Conservation (phyloP, 2,888 invertebrate species). For the Drosophila villosipedis region DNA sequence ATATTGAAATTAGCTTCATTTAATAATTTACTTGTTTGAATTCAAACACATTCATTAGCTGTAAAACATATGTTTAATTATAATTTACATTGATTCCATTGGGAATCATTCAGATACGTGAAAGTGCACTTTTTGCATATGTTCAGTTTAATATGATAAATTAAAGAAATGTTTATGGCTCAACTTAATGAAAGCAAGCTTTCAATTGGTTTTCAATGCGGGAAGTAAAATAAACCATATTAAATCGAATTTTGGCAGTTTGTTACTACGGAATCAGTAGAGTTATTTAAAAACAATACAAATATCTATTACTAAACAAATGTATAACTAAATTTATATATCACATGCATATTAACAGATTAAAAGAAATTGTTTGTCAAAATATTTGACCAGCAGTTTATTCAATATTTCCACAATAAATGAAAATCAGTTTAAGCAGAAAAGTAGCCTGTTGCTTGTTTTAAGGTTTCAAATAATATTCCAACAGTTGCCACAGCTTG, state of each 20-base stretch:
- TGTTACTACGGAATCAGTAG: not conserved
- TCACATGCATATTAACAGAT: not conserved
- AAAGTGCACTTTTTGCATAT: not conserved
- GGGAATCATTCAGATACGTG: not conserved
- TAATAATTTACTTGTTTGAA: not conserved
- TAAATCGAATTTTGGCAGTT: not conserved
- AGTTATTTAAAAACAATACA: not conserved
- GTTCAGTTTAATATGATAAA: not conserved
- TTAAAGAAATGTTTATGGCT: not conserved
- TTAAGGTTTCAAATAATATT: constrained; percentile 14
- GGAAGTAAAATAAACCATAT: not conserved
- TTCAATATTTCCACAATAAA: not conserved
- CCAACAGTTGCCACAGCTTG: constrained; percentile 33
- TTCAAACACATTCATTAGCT: not conserved
- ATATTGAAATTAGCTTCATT: not conserved
- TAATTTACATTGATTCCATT: too few species aligned
- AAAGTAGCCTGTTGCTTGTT: not conserved
- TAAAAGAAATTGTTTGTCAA: not conserved
- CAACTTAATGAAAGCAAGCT: not conserved
- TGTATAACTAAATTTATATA: not conserved
- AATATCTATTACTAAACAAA: not conserved
- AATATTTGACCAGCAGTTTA: not conserved
- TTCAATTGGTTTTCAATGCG: not conserved
- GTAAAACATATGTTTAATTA: not conserved
- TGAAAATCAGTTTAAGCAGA: not conserved